Evolutionary conservation across 2,797 vertebrate genomes (phyloP).

Genomic region (Hephaestus fuliginosus): DNA sequence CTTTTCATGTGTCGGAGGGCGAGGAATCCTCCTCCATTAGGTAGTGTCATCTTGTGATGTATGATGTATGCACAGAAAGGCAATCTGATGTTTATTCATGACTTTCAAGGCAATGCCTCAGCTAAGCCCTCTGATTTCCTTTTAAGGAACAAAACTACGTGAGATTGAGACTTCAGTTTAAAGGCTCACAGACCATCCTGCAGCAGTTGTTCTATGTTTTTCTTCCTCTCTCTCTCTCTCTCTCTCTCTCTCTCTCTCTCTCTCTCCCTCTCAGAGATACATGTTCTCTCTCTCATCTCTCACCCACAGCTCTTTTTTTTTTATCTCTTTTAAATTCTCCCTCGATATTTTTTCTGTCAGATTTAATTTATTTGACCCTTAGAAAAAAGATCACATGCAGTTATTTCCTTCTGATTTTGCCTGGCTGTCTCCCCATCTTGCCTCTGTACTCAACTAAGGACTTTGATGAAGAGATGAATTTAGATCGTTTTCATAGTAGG

Average conservation of each 20-base stretch:
- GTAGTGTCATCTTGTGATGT: conserved; percentile 87
- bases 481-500: conserved; percentile 70
- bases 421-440: conserved; percentile 70
- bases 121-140: conserved; percentile 86
- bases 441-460: conserved; percentile 75
- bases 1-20: conserved; percentile 85
- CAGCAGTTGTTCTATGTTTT: conserved; percentile 63
- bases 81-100: conserved; percentile 89
- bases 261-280: conserved; percentile 15
- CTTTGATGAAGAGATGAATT: conserved; percentile 82
- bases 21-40: conserved; percentile 86
- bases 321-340: conserved; percentile 80
- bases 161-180: conserved; percentile 87
- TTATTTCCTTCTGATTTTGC: conserved; percentile 83
- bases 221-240: conserved; percentile 24
- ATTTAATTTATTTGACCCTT: conserved; percentile 85
- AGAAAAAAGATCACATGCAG: conserved; percentile 79
- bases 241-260: conserved; percentile 22
- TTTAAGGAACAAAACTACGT: conserved; percentile 88
- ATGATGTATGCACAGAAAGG: conserved; percentile 87
- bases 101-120: conserved; percentile 84
- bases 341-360: conserved; percentile 82
- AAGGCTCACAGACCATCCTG: conserved; percentile 81
- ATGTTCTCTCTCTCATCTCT: conserved; percentile 56
- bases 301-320: conserved; percentile 62